Conservation (phyloP, 2,113 vertebrate species). For the Channa maculata region DNA sequence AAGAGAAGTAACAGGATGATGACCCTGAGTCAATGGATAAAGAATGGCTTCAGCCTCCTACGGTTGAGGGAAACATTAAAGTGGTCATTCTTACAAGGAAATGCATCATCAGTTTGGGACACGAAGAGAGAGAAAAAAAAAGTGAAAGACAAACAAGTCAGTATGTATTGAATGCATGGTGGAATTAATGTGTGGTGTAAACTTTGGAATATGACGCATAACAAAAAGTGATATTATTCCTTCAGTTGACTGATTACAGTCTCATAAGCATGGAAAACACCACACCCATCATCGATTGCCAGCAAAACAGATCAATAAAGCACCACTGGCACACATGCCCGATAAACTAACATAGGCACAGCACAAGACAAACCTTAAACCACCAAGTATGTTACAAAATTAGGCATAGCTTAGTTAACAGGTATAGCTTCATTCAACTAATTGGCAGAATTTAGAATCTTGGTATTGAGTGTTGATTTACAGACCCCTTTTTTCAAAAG, state of each 20-base stretch:
- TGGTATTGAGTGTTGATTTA: background rate
- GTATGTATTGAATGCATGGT: slow-evolving; percentile 70
- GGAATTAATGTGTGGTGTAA: slow-evolving; percentile 74
- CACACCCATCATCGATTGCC: slow-evolving; percentile 83
- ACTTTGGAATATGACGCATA: slow-evolving; percentile 78
- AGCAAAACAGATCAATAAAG: slow-evolving; percentile 84
- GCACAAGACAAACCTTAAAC: slow-evolving; percentile 31
- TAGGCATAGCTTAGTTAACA: slow-evolving; percentile 11
- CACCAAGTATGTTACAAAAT: slow-evolving; percentile 33
- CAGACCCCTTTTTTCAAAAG: background rate
- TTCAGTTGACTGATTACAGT: slow-evolving; percentile 84
- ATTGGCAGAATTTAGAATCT: slow-evolving; percentile 28
- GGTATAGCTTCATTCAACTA: slow-evolving; percentile 6
- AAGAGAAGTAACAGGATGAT: slow-evolving; percentile 57
- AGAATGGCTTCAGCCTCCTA: slow-evolving; percentile 57
- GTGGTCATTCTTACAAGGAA: slow-evolving; percentile 57
- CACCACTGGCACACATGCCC: slow-evolving; percentile 64
- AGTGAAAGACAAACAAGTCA: slow-evolving; percentile 45
- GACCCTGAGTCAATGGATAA: slow-evolving; percentile 57
- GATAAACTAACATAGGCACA: slow-evolving; percentile 60
- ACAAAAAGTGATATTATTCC: slow-evolving; percentile 84
- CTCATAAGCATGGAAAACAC: slow-evolving; percentile 84
- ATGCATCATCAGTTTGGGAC: slow-evolving; percentile 60
- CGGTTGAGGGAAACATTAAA: slow-evolving; percentile 49
- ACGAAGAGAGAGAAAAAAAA: slow-evolving; percentile 21